phyloP scores from a whole-genome alignment of 2,113 vertebrate genomes.

The Pimephales promelas region DNA sequence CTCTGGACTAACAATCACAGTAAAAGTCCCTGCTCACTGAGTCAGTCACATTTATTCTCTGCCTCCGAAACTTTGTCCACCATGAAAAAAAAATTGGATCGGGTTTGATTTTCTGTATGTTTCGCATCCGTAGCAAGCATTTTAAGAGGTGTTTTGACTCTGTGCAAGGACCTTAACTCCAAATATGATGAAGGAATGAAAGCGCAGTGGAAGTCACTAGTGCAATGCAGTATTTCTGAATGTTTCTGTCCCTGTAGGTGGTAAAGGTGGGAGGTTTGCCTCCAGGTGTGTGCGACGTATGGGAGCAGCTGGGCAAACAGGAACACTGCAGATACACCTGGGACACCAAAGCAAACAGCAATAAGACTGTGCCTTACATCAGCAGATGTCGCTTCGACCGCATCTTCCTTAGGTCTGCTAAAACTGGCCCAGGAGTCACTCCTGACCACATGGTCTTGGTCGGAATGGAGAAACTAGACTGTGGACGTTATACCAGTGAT shows the following conservation, averaged over 20 bases:
- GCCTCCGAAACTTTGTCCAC: too few relatives aligned
- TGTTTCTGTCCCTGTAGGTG: constrained; percentile 74
- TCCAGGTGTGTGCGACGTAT: constrained; percentile 79
- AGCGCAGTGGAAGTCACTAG: not conserved
- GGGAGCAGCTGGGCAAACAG: constrained; percentile 87
- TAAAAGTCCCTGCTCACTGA: too few relatives aligned
- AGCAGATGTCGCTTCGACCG: constrained; percentile 90
- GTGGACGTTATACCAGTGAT: constrained; percentile 89
- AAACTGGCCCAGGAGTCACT: constrained; percentile 63
- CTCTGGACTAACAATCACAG: not conserved
- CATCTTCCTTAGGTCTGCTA: constrained; percentile 79
- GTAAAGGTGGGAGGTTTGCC: constrained; percentile 82
- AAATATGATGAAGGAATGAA: not conserved
- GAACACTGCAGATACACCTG: constrained; percentile 92
- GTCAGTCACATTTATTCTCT: too few relatives aligned
- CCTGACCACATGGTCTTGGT: constrained; percentile 87
- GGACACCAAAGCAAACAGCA: constrained; percentile 89
- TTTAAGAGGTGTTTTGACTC: too few relatives aligned
- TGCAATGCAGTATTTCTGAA: not conserved
- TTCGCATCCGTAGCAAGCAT: too few relatives aligned
- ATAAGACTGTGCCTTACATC: constrained; percentile 72
- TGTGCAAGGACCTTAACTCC: not conserved
- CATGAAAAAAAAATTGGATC: too few relatives aligned
- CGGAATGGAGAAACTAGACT: constrained; percentile 91
- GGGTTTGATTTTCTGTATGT: too few relatives aligned